Evolutionary conservation across 2,113 vertebrate species (phyloP), one percentile per base, ranked within the genome.

Genomic region (Thunnus maccoyii): DNA sequence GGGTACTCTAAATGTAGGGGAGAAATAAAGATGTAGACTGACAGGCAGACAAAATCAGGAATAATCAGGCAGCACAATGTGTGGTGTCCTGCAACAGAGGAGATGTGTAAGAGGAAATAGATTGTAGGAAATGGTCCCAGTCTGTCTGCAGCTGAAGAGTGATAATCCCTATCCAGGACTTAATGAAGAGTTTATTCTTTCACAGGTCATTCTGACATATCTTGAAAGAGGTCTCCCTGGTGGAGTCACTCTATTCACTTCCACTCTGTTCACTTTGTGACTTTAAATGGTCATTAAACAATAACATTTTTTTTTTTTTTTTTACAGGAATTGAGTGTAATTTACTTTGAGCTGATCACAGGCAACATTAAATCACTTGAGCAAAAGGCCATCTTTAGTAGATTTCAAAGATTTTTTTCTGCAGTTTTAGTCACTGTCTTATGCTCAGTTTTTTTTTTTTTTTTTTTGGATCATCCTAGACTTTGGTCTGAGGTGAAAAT

Each of bases 21-120:
- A 46, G 71, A 85, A 90, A 78, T 82, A 88, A 76, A 86, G 84
- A 85, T 75, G 80, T 80, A 72, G 44, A 78, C 50, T 78, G 89
- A 88, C 85, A 78, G 86, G 80, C 73, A 65, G 72, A 76, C 64
- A 65, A 79, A 80, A 86, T 74, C 84, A 79, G 52, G 74, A 89
- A 88, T 78, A 79, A 86, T 91, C 83, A 83, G 72, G 63, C 76
- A n/a, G 76, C 69, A 60, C 76, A 73, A 50, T 67, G 74, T 57
- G 84, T 69, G 71, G 66, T 77, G 72, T 80, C 78, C 76, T 30
- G 63, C 80, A 83, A 72, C 72, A 68, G 74, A 72, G 66, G 62
- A 80, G 71, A 77, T 47, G 71, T 86, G 74, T 88, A 41, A 63
- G 50, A 73, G 77, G 61, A 74, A 80, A 86, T 67, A 84, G 84